Evolutionary conservation across 2,113 vertebrate genomes (phyloP), one percentile per base, ranked within the genome.

Genomic region (Atherinomorus stipes): DNA sequence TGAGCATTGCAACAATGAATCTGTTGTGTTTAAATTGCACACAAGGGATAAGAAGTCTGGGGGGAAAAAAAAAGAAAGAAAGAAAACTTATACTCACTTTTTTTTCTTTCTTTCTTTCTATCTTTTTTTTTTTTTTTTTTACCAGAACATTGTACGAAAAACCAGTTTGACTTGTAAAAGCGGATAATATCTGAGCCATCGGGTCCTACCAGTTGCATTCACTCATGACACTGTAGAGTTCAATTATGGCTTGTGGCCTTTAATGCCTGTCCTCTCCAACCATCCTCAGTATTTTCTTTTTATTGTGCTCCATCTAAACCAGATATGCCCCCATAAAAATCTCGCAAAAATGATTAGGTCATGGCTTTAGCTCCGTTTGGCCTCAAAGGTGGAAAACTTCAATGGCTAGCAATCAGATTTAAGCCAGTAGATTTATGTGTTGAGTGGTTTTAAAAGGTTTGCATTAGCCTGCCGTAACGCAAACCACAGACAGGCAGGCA

Each of bases 341-440:
- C 84, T 78, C 54, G 4, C 25, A 83, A 67, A 88, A 82, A 66
- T 22, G 54, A 71, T 61, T 12, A 68, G 83, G 73, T 88, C 64
- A 72, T 26, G 79, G 78, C 45, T 53, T 84, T 40, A 11, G 69
- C 53, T 56, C 42, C 38, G 64, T 64, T 75, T 65, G 49, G 63
- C 71, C 51, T 34, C 47, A 34, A 26, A 68, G 73, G 64, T 84
- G 76, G 67, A 42, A 81, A 78, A 69, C 67, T 65, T 85, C 76
- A 88, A 84, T 73, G 47, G 71, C 57, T 53, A 31, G 81, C 84
- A 71, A 89, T 91, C 87, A 85, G 84, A 80, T 85, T 87, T 77
- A 87, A 85, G 82, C 37, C 12, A 0, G 31, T 58, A 60, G 78
- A 84, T 75, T 88, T 77, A 76, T 37, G 81, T 68, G 70, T 56